A percentile compares a stretch with the other conserved stretches of the same genome.
phyloP scores from a whole-genome alignment of 2,113 vertebrate genomes.

The Caranx ignobilis region DNA sequence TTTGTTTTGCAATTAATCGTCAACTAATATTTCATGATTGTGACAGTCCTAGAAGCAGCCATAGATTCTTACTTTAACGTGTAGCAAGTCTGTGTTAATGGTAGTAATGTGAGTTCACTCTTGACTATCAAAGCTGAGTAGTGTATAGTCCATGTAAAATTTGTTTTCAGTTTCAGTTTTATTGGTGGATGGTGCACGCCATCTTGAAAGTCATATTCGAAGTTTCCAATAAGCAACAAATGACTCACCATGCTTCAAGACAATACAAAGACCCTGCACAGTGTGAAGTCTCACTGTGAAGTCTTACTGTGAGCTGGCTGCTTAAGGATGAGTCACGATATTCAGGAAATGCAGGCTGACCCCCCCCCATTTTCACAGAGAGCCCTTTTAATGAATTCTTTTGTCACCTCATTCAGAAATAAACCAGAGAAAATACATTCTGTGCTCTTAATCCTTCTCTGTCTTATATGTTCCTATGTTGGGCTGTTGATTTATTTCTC shows the following conservation, averaged over 20 bases:
- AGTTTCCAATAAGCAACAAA: conserved; percentile 58
- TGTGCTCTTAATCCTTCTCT: conserved; percentile 4
- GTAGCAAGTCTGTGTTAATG: neutral
- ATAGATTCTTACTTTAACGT: too few relatives aligned
- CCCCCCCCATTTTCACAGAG: neutral
- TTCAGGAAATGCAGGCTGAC: conserved; percentile 41
- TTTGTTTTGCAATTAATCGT: too few relatives aligned
- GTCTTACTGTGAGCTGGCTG: conserved; percentile 9
- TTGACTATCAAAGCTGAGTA: neutral
- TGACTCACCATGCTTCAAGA: conserved; percentile 62
- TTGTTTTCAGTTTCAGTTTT: neutral
- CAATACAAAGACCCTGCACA: conserved; percentile 26
- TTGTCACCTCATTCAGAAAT: conserved; percentile 13
- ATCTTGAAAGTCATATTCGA: conserved; percentile 35
- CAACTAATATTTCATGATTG: too few relatives aligned
- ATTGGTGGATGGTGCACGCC: neutral
- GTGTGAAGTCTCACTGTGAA: neutral
- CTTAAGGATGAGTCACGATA: conserved; percentile 55
- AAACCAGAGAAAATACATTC: conserved; percentile 14
- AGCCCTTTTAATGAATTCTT: conserved; percentile 19
- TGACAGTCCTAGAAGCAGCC: too few relatives aligned
- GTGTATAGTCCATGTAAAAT: neutral
- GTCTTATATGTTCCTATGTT: neutral
- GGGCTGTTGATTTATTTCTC: conserved; percentile 2
- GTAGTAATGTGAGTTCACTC: neutral